phyloP scores from a whole-genome alignment of 2,113 vertebrate species.

The Maccullochella peelii region DNA sequence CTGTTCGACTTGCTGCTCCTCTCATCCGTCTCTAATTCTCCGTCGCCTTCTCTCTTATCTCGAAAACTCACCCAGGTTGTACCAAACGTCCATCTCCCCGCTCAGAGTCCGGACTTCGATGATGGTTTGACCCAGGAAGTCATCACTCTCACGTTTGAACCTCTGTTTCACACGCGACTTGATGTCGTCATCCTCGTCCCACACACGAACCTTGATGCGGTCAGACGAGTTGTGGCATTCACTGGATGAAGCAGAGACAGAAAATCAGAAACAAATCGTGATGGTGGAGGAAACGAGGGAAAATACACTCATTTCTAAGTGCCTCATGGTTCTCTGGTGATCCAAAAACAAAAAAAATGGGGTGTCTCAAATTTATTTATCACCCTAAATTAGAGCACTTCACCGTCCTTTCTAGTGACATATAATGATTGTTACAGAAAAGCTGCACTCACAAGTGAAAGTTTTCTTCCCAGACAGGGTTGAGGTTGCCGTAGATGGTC shows the following conservation, averaged over 20 bases:
- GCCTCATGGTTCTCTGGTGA: not conserved
- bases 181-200: conserved; percentile 98
- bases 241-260: conserved; percentile 74
- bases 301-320: not conserved
- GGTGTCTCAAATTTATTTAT: too few species aligned
- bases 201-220: conserved; percentile 97
- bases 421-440: not conserved
- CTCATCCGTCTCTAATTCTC: conserved; percentile 37
- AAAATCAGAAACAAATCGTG: not conserved
- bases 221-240: conserved; percentile 99
- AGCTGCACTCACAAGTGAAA: conserved; percentile 93
- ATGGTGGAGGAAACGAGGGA: not conserved
- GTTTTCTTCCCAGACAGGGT: conserved; percentile 97
- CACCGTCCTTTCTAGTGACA: not conserved
- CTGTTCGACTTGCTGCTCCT: conserved; percentile 4
- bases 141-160: conserved; percentile 96
- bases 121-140: conserved; percentile 97
- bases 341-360: not conserved
- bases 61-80: conserved; percentile 92
- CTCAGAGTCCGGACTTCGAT: conserved; percentile 98
- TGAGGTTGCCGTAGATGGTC: conserved; percentile 98
- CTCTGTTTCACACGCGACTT: conserved; percentile 97
- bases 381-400: not conserved
- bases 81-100: conserved; percentile 99
- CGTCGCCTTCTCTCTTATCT: conserved; percentile 5